Evolutionary conservation across 2,888 invertebrate genomes (phyloP), one percentile per base, ranked within the genome.

Genomic region (Ectemnius lituratus): DNA sequence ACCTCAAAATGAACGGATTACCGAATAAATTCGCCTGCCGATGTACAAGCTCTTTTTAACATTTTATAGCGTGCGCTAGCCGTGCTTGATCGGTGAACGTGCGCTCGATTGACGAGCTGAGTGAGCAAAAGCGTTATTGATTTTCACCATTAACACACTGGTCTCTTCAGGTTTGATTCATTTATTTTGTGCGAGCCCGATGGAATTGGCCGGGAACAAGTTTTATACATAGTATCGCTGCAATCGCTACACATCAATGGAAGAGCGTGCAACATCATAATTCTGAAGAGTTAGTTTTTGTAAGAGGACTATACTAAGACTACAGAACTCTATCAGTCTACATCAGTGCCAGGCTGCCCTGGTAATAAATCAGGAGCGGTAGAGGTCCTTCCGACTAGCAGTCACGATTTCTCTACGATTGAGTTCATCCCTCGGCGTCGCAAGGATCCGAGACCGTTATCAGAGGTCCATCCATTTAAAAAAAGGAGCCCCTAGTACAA

Each of bases 1-100:
- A 56, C 52, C 73, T 56, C 78, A 62, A 81, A 76, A 81, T 73
- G 70, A 75, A 77, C 75, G 75, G 73, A 72, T 73, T 76, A 73
- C 63, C 67, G 67, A 23, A 62, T 67, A 66, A 73, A 70, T 70
- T 76, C 79, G 67, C 14, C 37, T 6, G 8, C 37, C 23, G 23
- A 23, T 14, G 46, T 66, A 70, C 46, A 64, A 74, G 66, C 70
- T 62, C 73, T 74, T 81, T 80, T 81, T 82, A 79, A 74, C 60
- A n/a, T 57, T 28, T 37, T 8, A 8, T n/a, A 23, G 67, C 67
- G 69, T 11, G 56, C 16, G 62, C 57, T 37, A 37, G 37, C 11
- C 11, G 37, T 11, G 37, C 37, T 37, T 37, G 37, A 37, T 37
- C 52, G 18, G 60, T 16, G 52, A 52, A 16, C 4, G 16, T 14